These are phyloP conservation scores for Pedicia rivosa DNA, from an alignment of 2,888 invertebrate genomes.

Conservation along the genomic window DNA sequence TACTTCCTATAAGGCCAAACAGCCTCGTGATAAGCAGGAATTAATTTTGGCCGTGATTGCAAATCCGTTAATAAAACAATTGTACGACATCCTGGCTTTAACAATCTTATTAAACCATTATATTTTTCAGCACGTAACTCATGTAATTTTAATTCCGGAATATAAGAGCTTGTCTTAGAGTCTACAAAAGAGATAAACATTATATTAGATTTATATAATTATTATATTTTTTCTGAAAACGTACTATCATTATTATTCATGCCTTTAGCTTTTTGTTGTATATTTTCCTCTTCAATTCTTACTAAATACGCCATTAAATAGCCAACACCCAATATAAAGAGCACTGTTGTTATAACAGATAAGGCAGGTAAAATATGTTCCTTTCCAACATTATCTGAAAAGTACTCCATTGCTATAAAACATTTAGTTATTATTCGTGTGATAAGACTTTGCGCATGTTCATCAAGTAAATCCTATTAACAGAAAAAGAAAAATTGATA, in stretches of 20 bases:
- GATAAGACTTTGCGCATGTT: constrained; percentile 56
- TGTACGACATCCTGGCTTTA: constrained; percentile 91
- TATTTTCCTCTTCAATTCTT: constrained; percentile 28
- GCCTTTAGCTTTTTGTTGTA: constrained; percentile 23
- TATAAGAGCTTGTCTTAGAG: constrained; percentile 15
- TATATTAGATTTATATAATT: constrained; percentile 5
- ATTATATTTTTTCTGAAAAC: constrained; percentile 1
- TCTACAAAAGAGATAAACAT: constrained; percentile 12
- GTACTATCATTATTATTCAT: constrained; percentile 14
- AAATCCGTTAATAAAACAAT: constrained; percentile 80
- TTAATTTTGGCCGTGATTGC: constrained; percentile 69
- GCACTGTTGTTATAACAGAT: constrained; percentile 60
- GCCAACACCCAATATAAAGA: constrained; percentile 61
- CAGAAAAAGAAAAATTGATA: too few relatives aligned
- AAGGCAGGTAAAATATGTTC: constrained; percentile 66
- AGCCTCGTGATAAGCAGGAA: constrained; percentile 82
- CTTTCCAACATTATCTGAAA: constrained; percentile 53
- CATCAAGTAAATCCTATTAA: constrained; percentile 55
- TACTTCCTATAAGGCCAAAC: constrained; percentile 94
- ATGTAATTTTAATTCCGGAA: constrained; percentile 63
- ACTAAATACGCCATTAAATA: constrained; percentile 77
- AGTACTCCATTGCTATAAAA: constrained; percentile 50
- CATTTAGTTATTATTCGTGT: constrained; percentile 50
- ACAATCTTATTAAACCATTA: constrained; percentile 77
- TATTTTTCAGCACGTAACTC: constrained; percentile 91